Base-by-base conservation (phyloP, 92 coral and sea anemone species). In the Epizoanthus illoricatus region DNA sequence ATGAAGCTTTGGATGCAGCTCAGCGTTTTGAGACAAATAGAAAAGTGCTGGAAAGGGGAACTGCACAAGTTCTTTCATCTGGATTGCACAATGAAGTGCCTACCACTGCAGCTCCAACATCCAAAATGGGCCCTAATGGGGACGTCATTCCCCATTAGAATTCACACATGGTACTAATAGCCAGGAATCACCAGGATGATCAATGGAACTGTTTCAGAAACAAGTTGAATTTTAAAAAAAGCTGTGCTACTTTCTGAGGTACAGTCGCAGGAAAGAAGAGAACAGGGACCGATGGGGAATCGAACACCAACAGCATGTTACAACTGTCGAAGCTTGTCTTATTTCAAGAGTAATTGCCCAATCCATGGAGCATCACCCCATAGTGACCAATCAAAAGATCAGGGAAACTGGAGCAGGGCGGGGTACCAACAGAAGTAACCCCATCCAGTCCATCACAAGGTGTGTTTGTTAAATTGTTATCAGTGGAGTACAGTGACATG, bases 401-500 rank as follows among this genome's bases (percentile, higher is more conserved):
- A 1, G 52, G 42, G 86, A 72, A 72, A 83, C 81, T 84, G 66
- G 19, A 59, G 20, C 41, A 45, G 81, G 66, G 81, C 80, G 21
- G 81, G 80, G 58, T 64, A 52, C 68, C 16, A 76, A 45, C 16
- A 59, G 17, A 39, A 23, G 75, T 67, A 41, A 54, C 47, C 76
- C 85, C 66, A 76, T 74, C 76, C 85, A 61, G 71, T 43, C 49
- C 40, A 9, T 69, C 85, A 16, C 23, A 81, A 20, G 85, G 85
- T 49, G 76, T 67, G n/a, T 81, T 68, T 69, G 58, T 68, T 63
- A 10, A 41, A 1, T 81, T 57, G 2, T 11, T 16, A 63, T 70
- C 4, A 81, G 70, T 60, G 69, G 36, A 28, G 36, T 28, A 2
- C 36, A 9, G 10, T 81, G 64, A 23, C 66, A 68, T 3, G 85